A percentile compares a stretch with the other conserved stretches of the same genome.
phyloP scores from a whole-genome alignment of 2,797 vertebrate species.

The Chaetophractus vellerosus region DNA sequence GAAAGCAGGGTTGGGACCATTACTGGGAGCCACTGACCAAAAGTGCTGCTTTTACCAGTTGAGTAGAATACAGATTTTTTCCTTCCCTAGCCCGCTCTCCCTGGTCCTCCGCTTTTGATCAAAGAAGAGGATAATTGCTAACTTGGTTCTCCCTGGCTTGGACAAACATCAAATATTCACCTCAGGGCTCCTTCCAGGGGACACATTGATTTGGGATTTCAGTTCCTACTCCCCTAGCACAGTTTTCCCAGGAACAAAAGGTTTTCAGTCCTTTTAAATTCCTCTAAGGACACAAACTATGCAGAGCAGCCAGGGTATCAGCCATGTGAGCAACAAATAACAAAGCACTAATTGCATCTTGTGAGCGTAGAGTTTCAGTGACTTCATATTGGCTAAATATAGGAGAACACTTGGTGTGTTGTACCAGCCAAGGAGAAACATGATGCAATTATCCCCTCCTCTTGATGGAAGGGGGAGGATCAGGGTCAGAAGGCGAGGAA shows the following conservation, averaged over 20 bases:
- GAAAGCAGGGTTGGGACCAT: neutral
- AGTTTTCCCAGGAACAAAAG: slow-evolving; percentile 71
- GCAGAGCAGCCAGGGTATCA: slow-evolving; percentile 29
- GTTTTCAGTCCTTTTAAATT: slow-evolving; percentile 68
- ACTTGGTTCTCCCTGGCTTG: neutral
- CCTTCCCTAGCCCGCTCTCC: neutral
- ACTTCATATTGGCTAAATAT: slow-evolving; percentile 83
- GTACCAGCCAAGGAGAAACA: slow-evolving; percentile 74
- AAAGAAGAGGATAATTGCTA: slow-evolving; percentile 19
- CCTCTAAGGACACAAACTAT: slow-evolving; percentile 55
- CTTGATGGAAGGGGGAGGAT: slow-evolving; percentile 31
- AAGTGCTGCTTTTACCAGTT: neutral
- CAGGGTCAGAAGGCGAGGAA: slow-evolving; percentile 67
- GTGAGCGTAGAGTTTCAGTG: slow-evolving; percentile 54
- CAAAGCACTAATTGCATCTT: slow-evolving; percentile 65
- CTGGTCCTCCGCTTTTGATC: neutral
- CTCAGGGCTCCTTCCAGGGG: slow-evolving; percentile 28
- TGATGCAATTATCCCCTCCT: slow-evolving; percentile 77
- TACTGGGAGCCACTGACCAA: neutral
- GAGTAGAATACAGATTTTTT: neutral
- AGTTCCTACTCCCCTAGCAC: slow-evolving; percentile 11
- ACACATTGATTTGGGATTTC: slow-evolving; percentile 54
- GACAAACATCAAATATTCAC: neutral
- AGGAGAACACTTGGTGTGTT: slow-evolving; percentile 82
- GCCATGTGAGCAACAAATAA: slow-evolving; percentile 77